phyloP scores from a whole-genome alignment of 2,797 vertebrate genomes.

The Chrosomus eos region DNA sequence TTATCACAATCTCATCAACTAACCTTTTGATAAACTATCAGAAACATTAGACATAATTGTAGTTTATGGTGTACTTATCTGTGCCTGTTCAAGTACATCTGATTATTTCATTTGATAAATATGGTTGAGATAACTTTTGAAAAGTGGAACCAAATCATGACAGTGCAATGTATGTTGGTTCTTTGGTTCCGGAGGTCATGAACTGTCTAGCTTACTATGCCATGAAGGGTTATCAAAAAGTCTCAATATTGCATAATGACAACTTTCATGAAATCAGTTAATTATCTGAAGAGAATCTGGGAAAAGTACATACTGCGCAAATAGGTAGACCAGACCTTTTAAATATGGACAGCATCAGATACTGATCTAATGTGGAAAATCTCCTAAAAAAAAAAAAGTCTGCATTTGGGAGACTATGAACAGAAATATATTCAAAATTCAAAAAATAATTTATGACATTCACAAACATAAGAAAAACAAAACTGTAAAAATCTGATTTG shows the following conservation, averaged over 20 bases:
- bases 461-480: too few species aligned
- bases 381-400: neutral
- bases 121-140: neutral
- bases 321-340: neutral
- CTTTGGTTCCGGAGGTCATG: neutral
- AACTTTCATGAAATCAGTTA: neutral
- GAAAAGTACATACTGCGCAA: neutral
- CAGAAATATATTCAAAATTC: neutral
- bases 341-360: neutral
- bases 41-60: neutral
- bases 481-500: too few species aligned
- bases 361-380: neutral
- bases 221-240: neutral
- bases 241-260: neutral
- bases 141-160: neutral
- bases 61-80: conserved; percentile 3
- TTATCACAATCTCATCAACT: neutral
- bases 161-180: neutral
- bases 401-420: neutral
- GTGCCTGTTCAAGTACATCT: neutral
- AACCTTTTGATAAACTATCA: neutral
- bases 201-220: neutral
- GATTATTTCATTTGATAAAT: neutral
- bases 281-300: neutral
- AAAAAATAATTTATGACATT: neutral